Conservation (phyloP, 2,113 vertebrate genomes). For the Podarcis muralis region DNA sequence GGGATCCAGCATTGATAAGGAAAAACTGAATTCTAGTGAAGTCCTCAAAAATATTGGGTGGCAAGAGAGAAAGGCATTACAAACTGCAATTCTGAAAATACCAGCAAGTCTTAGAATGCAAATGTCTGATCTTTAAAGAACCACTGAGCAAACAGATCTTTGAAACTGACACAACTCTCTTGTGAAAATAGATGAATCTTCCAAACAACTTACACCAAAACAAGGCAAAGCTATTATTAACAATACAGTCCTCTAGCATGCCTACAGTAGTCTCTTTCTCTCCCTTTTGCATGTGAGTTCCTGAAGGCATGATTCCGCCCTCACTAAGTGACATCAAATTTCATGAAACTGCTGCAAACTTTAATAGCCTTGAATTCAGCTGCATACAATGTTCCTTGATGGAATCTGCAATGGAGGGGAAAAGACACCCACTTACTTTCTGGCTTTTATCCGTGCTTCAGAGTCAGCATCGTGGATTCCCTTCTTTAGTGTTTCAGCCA, state of each 20-base stretch:
- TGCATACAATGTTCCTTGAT: neutral
- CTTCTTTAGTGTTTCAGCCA: slow-evolving; percentile 97
- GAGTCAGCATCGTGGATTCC: slow-evolving; percentile 98
- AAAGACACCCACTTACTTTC: slow-evolving; percentile 86
- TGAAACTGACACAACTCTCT: neutral
- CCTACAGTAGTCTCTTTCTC: neutral
- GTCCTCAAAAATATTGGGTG: neutral
- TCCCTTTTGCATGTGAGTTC: neutral
- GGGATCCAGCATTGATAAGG: neutral
- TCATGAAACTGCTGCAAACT: neutral
- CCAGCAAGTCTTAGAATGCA: neutral
- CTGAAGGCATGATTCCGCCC: neutral
- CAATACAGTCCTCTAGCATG: neutral
- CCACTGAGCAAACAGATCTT: neutral
- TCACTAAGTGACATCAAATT: neutral
- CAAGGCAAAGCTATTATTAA: neutral
- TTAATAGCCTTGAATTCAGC: neutral
- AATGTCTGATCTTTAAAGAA: neutral
- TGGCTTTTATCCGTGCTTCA: slow-evolving; percentile 94
- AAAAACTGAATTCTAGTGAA: neutral
- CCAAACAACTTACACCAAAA: neutral
- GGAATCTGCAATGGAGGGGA: neutral
- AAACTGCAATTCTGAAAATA: neutral
- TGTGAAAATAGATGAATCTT: neutral
- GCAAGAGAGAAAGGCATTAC: neutral